A percentile compares a stretch with the other conserved stretches of the same genome.
phyloP scores from a whole-genome alignment of 1,140 invertebrate species.

The Pseudobourletiella spinata region DNA sequence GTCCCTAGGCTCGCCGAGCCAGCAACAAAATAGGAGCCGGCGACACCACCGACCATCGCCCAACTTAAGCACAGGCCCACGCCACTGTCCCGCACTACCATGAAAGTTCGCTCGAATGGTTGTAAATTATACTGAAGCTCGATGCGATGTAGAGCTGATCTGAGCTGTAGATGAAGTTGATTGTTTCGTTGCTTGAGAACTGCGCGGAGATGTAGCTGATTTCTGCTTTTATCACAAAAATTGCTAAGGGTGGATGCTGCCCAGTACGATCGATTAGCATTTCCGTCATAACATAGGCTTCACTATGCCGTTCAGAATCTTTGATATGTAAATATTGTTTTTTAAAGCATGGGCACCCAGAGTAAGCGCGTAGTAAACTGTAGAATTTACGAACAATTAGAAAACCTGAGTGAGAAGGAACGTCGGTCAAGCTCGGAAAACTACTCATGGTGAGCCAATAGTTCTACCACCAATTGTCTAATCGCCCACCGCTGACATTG shows the following conservation, averaged over 20 bases:
- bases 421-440: conserved; percentile 8
- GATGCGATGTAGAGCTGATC: conserved; percentile 43
- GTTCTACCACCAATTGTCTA: too few relatives aligned
- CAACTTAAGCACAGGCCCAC: conserved; percentile 42
- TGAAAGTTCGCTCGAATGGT: conserved; percentile 44
- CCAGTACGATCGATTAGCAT: conserved; percentile 32
- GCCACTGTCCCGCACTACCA: conserved; percentile 42
- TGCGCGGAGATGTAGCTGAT: conserved; percentile 21
- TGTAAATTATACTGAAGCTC: conserved; percentile 40
- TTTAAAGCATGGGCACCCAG: conserved; percentile 24
- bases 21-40: conserved; percentile 40
- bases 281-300: conserved; percentile 28
- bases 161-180: conserved; percentile 36
- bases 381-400: conserved; percentile 32
- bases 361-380: conserved; percentile 32
- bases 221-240: conserved; percentile 31
- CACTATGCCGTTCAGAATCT: conserved; percentile 27
- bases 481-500: too few relatives aligned
- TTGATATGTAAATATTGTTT: conserved; percentile 25
- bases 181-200: conserved; percentile 5
- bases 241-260: conserved; percentile 10
- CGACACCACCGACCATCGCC: conserved; percentile 44
- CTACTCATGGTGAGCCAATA: conserved; percentile 1
- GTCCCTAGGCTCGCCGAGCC: conserved; percentile 25
- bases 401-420: conserved; percentile 24